These are phyloP conservation scores for Platichthys stellatus DNA, from an alignment of 2,113 vertebrate genomes.

Conservation along the genomic window DNA sequence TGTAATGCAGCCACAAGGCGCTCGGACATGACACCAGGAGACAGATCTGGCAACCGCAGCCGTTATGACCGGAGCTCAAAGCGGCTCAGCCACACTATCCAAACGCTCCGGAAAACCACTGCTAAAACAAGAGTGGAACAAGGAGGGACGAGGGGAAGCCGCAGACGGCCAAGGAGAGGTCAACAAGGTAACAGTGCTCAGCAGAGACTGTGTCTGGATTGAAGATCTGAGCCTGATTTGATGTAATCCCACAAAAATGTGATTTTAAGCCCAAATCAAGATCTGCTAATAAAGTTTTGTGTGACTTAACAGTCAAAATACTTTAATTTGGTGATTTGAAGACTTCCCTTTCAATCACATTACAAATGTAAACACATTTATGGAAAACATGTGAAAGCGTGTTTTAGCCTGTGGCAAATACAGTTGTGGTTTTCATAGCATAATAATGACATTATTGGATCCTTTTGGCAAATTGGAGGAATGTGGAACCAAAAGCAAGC, in stretches of 20 bases:
- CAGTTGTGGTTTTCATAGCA: too few species aligned
- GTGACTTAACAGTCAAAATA: background rate
- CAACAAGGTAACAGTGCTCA: conserved; percentile 9
- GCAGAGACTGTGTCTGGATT: conserved; percentile 15
- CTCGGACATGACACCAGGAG: conserved; percentile 44
- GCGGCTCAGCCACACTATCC: conserved; percentile 16
- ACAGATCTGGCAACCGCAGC: conserved; percentile 45
- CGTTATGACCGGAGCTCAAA: conserved; percentile 19
- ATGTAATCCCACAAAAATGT: conserved; percentile 27
- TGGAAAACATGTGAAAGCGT: background rate
- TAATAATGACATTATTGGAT: background rate
- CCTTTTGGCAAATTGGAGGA: background rate
- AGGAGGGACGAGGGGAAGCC: conserved; percentile 26
- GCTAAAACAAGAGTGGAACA: conserved; percentile 44
- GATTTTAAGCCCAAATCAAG: background rate
- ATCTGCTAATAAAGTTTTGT: conserved; percentile 3
- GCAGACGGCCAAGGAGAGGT: conserved; percentile 24
- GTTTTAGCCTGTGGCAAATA: background rate
- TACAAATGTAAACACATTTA: background rate
- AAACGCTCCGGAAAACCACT: conserved; percentile 40
- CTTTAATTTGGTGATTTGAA: background rate
- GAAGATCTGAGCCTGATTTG: background rate
- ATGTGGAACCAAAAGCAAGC: too few species aligned
- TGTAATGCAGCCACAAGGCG: conserved; percentile 37
- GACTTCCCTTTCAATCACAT: background rate